Evolutionary conservation across 2,888 invertebrate species (phyloP).

Genomic region (Caenorhabditis sp.): DNA sequence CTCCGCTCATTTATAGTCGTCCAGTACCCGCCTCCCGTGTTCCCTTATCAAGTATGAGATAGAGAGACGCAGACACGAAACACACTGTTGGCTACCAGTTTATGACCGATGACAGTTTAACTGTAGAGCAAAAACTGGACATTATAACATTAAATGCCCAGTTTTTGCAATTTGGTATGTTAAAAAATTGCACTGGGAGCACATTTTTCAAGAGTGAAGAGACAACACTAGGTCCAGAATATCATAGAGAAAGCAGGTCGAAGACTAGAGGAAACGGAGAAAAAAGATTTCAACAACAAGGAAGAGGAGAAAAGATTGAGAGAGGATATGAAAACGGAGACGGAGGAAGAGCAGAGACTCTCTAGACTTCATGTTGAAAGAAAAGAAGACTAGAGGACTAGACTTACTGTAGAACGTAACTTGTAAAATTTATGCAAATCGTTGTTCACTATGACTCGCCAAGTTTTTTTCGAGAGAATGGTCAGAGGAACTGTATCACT

Average conservation of each 20-base stretch:
- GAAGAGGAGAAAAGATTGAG: constrained; percentile 18
- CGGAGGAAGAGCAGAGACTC: neutral
- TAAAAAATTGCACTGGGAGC: neutral
- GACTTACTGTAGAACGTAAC: too few species aligned
- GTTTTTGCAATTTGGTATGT: too few species aligned
- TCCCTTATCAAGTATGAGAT: constrained; percentile 57
- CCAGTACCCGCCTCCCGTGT: constrained; percentile 58
- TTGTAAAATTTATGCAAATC: too few species aligned
- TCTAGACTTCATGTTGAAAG: neutral
- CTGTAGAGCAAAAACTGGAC: constrained; percentile 46
- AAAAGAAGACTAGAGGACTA: too few species aligned
- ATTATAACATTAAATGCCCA: constrained; percentile 13
- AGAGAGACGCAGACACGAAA: constrained; percentile 36
- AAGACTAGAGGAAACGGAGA: constrained; percentile 11
- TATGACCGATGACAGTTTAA: constrained; percentile 29
- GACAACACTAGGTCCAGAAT: constrained; percentile 1
- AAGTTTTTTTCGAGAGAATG: too few species aligned
- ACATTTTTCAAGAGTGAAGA: neutral
- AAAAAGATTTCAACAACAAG: constrained; percentile 17
- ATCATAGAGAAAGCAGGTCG: constrained; percentile 5
- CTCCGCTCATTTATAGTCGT: constrained; percentile 44
- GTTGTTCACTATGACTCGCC: too few species aligned
- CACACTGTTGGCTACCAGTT: constrained; percentile 53
- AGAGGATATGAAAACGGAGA: neutral
- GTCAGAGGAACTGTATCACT: neutral